Conservation (phyloP, 2,888 invertebrate genomes). For the Pseudanteris insignis region DNA sequence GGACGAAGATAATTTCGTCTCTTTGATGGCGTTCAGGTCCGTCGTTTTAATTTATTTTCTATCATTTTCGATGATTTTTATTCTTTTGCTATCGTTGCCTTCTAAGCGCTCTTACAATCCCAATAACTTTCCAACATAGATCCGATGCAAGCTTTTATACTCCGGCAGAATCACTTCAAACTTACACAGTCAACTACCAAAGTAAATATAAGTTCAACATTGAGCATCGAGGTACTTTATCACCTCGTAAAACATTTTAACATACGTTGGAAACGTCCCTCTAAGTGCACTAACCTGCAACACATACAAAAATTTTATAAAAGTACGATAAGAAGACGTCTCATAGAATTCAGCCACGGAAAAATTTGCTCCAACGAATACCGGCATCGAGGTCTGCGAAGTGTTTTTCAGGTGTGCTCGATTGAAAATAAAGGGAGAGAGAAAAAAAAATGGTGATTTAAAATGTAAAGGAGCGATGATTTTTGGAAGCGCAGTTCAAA, state of each 20-base stretch:
- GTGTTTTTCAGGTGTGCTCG: no score
- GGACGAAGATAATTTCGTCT: slow-evolving; percentile 3
- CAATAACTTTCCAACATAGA: slow-evolving; percentile 27
- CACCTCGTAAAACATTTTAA: slow-evolving; percentile 29
- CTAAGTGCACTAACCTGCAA: slow-evolving; percentile 23
- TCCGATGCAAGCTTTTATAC: slow-evolving; percentile 31
- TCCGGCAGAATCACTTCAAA: slow-evolving; percentile 30
- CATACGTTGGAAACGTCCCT: slow-evolving; percentile 30
- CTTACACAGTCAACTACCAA: slow-evolving; percentile 26
- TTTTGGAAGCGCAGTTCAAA: no score
- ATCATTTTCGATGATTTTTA: slow-evolving; percentile 16
- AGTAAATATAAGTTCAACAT: slow-evolving; percentile 38
- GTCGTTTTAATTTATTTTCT: slow-evolving; percentile 20
- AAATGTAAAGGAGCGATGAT: no score
- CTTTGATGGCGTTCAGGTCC: slow-evolving; percentile 1
- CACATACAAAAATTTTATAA: slow-evolving; percentile 26
- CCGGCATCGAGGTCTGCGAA: no score
- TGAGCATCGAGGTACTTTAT: slow-evolving; percentile 24
- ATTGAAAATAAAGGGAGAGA: no score
- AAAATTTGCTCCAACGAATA: background rate
- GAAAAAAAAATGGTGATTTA: no score
- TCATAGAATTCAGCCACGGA: slow-evolving; percentile 13
- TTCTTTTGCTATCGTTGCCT: slow-evolving; percentile 22
- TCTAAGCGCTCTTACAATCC: slow-evolving; percentile 31
- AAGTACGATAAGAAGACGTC: slow-evolving; percentile 24